A percentile compares a stretch with the other conserved stretches of the same genome.
Conservation (phyloP, 2,113 vertebrate genomes). For the Psittacus erithacus region DNA sequence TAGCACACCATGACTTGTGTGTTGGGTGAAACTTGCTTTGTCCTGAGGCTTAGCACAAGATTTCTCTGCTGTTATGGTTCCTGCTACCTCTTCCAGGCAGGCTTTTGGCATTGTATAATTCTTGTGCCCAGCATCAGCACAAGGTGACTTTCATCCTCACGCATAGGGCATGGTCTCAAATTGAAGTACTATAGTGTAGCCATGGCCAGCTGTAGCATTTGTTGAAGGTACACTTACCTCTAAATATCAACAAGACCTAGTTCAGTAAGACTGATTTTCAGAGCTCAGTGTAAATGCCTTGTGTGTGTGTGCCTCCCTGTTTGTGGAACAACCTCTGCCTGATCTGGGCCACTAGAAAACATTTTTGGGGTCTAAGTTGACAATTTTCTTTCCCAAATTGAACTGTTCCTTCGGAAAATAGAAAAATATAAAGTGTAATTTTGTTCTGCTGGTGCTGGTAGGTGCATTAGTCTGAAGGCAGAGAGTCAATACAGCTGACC, state of each 20-base stretch:
- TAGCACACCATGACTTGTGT: accelerated
- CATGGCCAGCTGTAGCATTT: background rate
- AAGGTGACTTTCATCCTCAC: background rate
- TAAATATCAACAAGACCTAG: background rate
- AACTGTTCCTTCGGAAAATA: background rate
- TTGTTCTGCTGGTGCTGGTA: background rate
- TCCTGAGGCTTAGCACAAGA: background rate
- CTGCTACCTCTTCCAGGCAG: background rate
- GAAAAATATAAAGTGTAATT: background rate
- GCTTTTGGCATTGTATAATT: background rate
- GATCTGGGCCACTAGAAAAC: background rate
- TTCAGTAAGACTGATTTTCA: background rate
- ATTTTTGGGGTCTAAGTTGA: background rate
- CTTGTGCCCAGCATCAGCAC: background rate
- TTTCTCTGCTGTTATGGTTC: background rate
- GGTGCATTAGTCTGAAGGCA: background rate
- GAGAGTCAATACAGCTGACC: background rate
- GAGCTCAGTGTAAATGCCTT: background rate
- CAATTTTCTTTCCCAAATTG: background rate
- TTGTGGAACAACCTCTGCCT: background rate
- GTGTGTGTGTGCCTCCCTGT: background rate
- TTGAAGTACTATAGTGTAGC: background rate
- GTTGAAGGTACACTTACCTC: background rate
- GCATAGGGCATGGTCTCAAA: background rate
- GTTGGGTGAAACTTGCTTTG: background rate